Conservation (phyloP, 2,797 vertebrate species). For the Halcyon smyrnensis region DNA sequence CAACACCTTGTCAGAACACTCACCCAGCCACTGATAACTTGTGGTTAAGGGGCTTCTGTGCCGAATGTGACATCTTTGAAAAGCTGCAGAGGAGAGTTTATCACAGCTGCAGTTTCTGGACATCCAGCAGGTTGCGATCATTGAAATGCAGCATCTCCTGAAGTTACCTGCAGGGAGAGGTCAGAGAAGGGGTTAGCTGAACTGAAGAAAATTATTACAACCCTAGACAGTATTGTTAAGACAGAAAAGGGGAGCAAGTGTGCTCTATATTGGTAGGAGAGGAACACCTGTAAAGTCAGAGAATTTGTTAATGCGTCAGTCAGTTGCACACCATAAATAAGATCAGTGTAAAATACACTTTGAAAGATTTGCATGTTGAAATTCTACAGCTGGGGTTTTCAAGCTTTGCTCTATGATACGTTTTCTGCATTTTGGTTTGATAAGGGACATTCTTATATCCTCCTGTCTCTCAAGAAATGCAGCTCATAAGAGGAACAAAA, state of each 20-base stretch:
- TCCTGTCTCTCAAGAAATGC: neutral
- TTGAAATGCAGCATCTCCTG: constrained; percentile 1
- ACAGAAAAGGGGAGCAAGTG: neutral
- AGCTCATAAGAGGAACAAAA: neutral
- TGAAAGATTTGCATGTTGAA: neutral
- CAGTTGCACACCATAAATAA: neutral
- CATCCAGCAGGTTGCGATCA: neutral
- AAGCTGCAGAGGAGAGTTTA: neutral
- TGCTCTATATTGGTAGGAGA: neutral
- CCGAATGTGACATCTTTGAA: neutral
- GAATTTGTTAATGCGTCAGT: neutral
- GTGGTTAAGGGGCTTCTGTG: neutral
- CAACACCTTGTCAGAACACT: neutral
- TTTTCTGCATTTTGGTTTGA: neutral
- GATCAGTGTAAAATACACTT: neutral
- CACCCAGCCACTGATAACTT: neutral
- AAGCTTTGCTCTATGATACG: neutral
- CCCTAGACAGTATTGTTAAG: neutral
- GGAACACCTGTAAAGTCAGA: neutral
- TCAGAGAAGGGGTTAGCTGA: constrained; percentile 1
- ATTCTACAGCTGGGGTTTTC: neutral
- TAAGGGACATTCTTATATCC: neutral
- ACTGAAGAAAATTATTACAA: neutral
- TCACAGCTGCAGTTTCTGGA: neutral
- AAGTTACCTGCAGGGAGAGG: constrained; percentile 1